These are phyloP conservation scores for Lasiurus cinereus DNA, from an alignment of 2,113 vertebrate species.

Conservation along the genomic window DNA sequence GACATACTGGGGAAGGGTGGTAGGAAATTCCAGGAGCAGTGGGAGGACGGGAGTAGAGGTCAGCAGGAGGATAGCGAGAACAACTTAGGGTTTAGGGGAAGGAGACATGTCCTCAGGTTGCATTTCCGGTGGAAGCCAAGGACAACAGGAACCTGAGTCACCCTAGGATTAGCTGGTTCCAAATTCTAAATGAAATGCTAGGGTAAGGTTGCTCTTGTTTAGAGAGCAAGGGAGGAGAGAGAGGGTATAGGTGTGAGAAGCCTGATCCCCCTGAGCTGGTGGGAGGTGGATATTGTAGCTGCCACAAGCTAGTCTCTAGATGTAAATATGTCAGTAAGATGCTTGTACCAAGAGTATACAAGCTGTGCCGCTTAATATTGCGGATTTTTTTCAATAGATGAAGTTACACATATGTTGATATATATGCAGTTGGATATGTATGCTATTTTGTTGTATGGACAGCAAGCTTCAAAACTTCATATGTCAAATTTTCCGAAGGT, in stretches of 20 bases:
- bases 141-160: conserved; percentile 26
- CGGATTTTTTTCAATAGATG: no score
- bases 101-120: not conserved
- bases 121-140: not conserved
- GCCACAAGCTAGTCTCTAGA: not conserved
- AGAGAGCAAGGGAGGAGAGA: not conserved
- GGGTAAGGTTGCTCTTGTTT: not conserved
- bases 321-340: not conserved
- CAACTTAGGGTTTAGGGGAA: not conserved
- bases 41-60: not conserved
- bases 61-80: not conserved
- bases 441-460: no score
- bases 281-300: not conserved
- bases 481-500: no score
- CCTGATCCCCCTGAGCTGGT: not conserved
- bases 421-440: no score
- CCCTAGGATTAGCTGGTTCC: not conserved
- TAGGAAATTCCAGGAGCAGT: not conserved
- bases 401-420: no score
- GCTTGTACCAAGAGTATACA: no score
- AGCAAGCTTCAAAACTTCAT: no score
- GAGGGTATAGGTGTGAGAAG: not conserved
- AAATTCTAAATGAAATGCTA: not conserved
- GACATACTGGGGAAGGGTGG: not conserved
- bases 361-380: no score